Percentiles rank a stretch among this genome's conserved stretches.
phyloP scores from a whole-genome alignment of 2,888 invertebrate genomes.

The Urechis unicinctus region DNA sequence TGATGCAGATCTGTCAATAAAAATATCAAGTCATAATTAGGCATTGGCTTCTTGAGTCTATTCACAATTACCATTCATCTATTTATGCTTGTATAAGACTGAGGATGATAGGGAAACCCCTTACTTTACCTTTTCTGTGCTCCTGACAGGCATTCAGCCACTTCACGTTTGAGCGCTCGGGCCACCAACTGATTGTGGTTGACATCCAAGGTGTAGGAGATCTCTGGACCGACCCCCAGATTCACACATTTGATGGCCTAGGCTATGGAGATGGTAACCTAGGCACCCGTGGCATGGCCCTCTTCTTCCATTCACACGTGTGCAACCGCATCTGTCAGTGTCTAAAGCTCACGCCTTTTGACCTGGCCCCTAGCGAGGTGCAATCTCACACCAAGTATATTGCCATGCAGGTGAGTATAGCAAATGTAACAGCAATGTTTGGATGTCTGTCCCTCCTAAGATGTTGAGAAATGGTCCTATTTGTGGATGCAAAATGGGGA shows the following conservation, averaged over 20 bases:
- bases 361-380: conserved; percentile 51
- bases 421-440: too few relatives aligned
- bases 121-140: too few relatives aligned
- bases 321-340: conserved; percentile 57
- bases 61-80: too few relatives aligned
- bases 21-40: too few relatives aligned
- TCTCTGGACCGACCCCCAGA: conserved; percentile 58
- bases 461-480: neutral
- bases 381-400: conserved; percentile 15
- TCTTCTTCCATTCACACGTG: conserved; percentile 58
- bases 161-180: conserved; percentile 59
- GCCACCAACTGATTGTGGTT: conserved; percentile 57
- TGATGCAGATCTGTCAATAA: too few relatives aligned
- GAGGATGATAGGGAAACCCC: too few relatives aligned
- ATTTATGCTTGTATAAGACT: too few relatives aligned
- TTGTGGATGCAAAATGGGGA: too few relatives aligned
- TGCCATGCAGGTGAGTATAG: conserved; percentile 4
- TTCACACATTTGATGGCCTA: conserved; percentile 54
- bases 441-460: too few relatives aligned
- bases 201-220: conserved; percentile 60
- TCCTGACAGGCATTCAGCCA: conserved; percentile 55
- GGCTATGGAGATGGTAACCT: conserved; percentile 58
- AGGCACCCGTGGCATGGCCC: conserved; percentile 57
- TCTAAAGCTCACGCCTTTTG: conserved; percentile 55
- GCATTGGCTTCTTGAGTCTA: too few relatives aligned